phyloP scores from a whole-genome alignment of 1,140 invertebrate species.

The Zaprionus capensis region DNA sequence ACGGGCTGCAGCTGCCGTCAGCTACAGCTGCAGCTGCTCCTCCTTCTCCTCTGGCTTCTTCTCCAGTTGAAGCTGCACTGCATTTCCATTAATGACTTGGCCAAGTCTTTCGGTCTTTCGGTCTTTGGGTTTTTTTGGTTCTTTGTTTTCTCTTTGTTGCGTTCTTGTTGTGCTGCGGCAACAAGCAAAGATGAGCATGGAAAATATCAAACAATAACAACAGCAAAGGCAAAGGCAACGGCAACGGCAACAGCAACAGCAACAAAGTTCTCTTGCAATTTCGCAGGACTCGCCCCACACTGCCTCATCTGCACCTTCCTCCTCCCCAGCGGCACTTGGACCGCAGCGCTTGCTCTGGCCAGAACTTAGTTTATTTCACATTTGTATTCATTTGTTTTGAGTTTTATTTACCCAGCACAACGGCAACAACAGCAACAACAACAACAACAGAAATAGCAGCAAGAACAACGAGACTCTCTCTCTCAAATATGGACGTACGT shows the following conservation, averaged over 20 bases:
- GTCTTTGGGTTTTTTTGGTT: constrained; percentile 39
- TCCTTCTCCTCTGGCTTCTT: background rate
- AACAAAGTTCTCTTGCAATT: constrained; percentile 58
- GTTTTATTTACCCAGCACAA: constrained; percentile 76
- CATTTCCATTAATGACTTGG: constrained; percentile 53
- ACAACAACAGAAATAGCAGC: constrained; percentile 3
- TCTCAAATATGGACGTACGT: constrained; percentile 46
- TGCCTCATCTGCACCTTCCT: background rate
- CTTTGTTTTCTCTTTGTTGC: constrained; percentile 29
- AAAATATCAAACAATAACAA: constrained; percentile 69
- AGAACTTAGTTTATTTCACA: constrained; percentile 75
- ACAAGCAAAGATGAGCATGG: constrained; percentile 67
- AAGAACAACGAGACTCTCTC: constrained; percentile 1
- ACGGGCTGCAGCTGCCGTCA: constrained; percentile 36
- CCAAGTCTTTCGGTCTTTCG: constrained; percentile 19
- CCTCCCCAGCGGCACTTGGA: background rate
- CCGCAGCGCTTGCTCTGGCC: constrained; percentile 35
- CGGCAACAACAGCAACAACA: constrained; percentile 30
- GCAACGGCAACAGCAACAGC: constrained; percentile 2
- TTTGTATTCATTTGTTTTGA: constrained; percentile 81
- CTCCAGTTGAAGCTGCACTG: constrained; percentile 10
- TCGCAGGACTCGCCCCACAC: constrained; percentile 37
- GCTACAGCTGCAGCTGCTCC: background rate
- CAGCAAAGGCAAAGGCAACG: constrained; percentile 10
- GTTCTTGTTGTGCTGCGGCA: constrained; percentile 38